Evolutionary conservation across 2,888 invertebrate species (phyloP).

Genomic region (Ornithoptera priamus): DNA sequence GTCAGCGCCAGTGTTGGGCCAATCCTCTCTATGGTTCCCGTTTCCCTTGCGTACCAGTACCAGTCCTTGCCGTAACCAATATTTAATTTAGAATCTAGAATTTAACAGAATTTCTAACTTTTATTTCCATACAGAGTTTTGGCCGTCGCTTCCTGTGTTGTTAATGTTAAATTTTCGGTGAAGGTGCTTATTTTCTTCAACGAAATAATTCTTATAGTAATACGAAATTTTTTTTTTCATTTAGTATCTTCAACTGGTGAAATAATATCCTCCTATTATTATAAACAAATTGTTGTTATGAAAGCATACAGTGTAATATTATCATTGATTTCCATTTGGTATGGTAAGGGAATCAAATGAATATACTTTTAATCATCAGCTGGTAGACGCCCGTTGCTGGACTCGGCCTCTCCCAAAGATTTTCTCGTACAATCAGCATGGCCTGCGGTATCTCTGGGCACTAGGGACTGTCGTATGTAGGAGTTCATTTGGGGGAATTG

Average conservation of each 20-base stretch:
- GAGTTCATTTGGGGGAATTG: too few relatives aligned
- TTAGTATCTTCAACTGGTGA: background rate
- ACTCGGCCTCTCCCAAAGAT: too few relatives aligned
- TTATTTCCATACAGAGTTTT: slow-evolving; percentile 70
- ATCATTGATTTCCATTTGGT: too few relatives aligned
- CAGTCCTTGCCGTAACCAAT: slow-evolving; percentile 42
- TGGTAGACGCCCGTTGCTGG: too few relatives aligned
- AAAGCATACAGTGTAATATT: too few relatives aligned
- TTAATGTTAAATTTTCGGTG: slow-evolving; percentile 25
- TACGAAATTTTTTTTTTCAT: background rate
- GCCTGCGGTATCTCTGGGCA: too few relatives aligned
- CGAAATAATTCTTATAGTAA: background rate
- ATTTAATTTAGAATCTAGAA: slow-evolving; percentile 8
- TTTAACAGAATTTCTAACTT: slow-evolving; percentile 22
- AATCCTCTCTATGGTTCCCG: slow-evolving; percentile 74
- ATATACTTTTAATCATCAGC: too few relatives aligned
- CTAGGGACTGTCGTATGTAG: too few relatives aligned
- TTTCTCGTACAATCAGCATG: too few relatives aligned
- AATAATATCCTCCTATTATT: too few relatives aligned
- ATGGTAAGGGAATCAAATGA: too few relatives aligned
- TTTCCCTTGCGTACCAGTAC: slow-evolving; percentile 38
- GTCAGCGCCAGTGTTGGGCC: slow-evolving; percentile 60
- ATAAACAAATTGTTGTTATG: too few relatives aligned
- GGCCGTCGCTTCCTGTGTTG: slow-evolving; percentile 65
- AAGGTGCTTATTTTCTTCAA: background rate